Evolutionary conservation across 2,797 vertebrate species (phyloP), one percentile per base, ranked within the genome.

Genomic region (Falco rusticolus): DNA sequence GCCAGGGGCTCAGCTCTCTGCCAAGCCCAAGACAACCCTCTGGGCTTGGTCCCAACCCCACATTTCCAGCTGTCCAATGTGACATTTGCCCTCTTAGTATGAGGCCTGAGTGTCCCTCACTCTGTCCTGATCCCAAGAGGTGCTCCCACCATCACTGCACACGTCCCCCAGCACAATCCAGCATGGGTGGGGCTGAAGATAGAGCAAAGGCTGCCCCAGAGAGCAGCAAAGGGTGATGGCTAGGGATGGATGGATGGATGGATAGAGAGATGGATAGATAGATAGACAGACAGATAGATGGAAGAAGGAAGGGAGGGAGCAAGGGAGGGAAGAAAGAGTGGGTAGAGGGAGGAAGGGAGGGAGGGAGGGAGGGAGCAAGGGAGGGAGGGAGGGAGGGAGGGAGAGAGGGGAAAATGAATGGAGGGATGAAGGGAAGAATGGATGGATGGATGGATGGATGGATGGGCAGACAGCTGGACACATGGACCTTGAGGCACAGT

Each of bases 1-100:
- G 19, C 26, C 48, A 25, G 12, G 22, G 43, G 7, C 50, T 85
- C 66, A 51, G 34, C 8, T 47, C 33, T 63, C 61, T 63, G 45
- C 34, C 0, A 0, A 61, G 33, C 26, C 26, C 34, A 1, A 0
- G 19, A 4, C 48, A 34, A 60, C 4, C 16, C 50, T 9, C 33
- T 5, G 2, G 45, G 15, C n/a, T 79, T 28, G 33, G 20, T 8
- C 33, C 9, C n/a, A 31, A 0, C 9, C 17, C n/a, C 79, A 61
- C 47, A 34, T 25, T n/a, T 76, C 59, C 54, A 79, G n/a, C 15
- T 71, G 21, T 22, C 22, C 41, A 34, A 5, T 3, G 2, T 11
- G 31, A 5, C 5, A 13, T 85, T 87, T 53, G 11, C 28, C 25
- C 26, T 56, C 43, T 26, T 15, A 14, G 21, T 57, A 34, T 0